Evolutionary conservation across 2,888 invertebrate genomes (phyloP), one percentile per base, ranked within the genome.

Genomic region (Microplitis deprimator): DNA sequence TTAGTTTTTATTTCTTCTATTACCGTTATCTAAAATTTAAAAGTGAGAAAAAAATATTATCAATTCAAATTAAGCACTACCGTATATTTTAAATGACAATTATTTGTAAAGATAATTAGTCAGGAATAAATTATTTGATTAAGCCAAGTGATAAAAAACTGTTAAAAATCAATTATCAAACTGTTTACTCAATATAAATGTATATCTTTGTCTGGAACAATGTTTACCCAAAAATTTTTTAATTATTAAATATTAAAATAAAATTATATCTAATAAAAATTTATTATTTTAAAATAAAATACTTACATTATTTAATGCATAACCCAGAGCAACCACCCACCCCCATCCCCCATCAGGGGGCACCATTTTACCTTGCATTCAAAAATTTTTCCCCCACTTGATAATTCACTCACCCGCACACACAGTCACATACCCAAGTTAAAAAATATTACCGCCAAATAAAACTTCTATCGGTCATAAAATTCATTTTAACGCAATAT

Each of bases 261-360:
- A 10, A 6, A 70, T 70, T n/a, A 8, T 39, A n/a, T 17, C 3
- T 75, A 75, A n/a, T 20, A 65, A 70, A 64, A 40, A 29, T 29
- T 29, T 29, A 29, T 29, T 29, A 29, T 29, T 29, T 29, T 41
- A 62, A 76, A 40, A 20, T 16, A 39, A 77, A 60, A 73, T 86
- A 92, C 93, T 92, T 90, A 94, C 94, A 89, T 92, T 93, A 81
- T 92, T 93, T 17, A 93, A 84, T 50, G 92, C 93, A 81, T 91
- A 92, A 0, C 92, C 93, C 73, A 92, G 85, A 10, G 93, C 92
- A 68, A 93, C 91, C 41, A 93, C 90, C 93, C 93, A 94, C 13
- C 93, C 93, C 87, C 93, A 94, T 13, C 93, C 93, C 79, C 93
- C 93, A 84, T 94, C 93, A 0, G 93, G 93, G 60, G 93, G 92